Evolutionary conservation across 2,113 vertebrate species (phyloP), one percentile per base, ranked within the genome.

Genomic region (Mustelus asterias): DNA sequence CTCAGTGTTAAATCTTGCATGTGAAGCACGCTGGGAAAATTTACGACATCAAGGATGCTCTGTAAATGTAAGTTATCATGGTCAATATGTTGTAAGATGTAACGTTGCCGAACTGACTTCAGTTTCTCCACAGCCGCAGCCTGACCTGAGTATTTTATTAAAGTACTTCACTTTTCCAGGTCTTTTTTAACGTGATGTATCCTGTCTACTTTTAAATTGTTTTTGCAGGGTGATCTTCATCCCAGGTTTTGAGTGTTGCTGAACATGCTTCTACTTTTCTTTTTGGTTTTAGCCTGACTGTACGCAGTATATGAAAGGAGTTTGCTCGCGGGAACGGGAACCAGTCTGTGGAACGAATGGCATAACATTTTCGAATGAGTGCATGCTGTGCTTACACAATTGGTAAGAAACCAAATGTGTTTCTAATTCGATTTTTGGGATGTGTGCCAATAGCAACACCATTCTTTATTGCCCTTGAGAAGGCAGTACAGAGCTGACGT

Each of bases 281-380:
- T 60, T 60, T 70, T 54, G 41, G 44, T 95, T 95, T 95, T 44
- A 95, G 94, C 94, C 67, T 29, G 29, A 95, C 11, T 95, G 94
- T 70, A 26, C 3, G 1, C 0, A 70, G 37, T 76, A 48, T 26
- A 2, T 0, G 13, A 20, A 4, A 33, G 37, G 3, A 72, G 1
- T 7, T 8, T 95, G 94, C 13, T 33, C 94, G 48, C 11, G 24
- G 13, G 26, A 6, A 13, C 24, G 44, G 4, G 26, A 72, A 4
- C 69, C 94, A 72, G 14, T 95, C 41, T 95, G 94, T 72, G 94
- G 67, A 95, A 95, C 94, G 29, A 54, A 95, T 95, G 44, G 22
- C 24, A 54, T 48, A 48, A 72, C 44, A 9, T 95, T 48, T 24
- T 0, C 69, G 1, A 95, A 95, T 54, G 94, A 95, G 69, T 95